These are phyloP conservation scores for Datnioides undecimradiatus DNA, from an alignment of 2,113 vertebrate genomes.

Conservation along the genomic window DNA sequence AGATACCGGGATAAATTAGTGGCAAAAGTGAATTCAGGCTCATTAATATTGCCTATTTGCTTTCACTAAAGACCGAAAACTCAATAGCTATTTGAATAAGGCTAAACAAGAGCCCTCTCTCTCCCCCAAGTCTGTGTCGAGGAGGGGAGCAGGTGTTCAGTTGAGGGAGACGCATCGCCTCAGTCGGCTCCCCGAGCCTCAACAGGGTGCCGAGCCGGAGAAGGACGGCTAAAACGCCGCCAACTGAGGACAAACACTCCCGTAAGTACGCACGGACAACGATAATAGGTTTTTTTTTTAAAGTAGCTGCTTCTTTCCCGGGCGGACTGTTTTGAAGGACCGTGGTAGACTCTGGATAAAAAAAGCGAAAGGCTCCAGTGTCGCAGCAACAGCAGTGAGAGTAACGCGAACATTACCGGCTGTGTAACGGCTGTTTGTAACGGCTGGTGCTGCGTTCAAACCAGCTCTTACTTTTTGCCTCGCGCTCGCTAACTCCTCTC, in stretches of 20 bases:
- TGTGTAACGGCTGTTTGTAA: conserved; percentile 3
- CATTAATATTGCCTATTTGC: not conserved
- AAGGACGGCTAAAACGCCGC: not conserved
- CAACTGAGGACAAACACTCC: not conserved
- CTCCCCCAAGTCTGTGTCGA: conserved; percentile 15
- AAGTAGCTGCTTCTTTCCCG: not conserved
- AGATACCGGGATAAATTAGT: fast-evolving
- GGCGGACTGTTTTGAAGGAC: conserved; percentile 10
- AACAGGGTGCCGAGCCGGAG: conserved; percentile 34
- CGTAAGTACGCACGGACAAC: conserved; percentile 17
- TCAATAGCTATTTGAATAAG: not conserved
- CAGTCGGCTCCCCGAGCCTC: conserved; percentile 58
- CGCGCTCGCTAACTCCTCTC: not conserved
- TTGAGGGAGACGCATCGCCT: conserved; percentile 63
- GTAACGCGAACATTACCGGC: conserved; percentile 22
- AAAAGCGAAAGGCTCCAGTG: conserved; percentile 43
- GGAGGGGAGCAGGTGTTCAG: conserved; percentile 78
- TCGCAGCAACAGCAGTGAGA: conserved; percentile 56
- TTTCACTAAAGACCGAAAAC: not conserved
- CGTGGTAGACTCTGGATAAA: conserved; percentile 20
- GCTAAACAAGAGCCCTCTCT: conserved; percentile 8
- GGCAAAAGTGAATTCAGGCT: conserved; percentile 6
- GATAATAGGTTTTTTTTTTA: not conserved
- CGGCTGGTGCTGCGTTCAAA: conserved; percentile 31
- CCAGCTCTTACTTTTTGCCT: conserved; percentile 35